These are phyloP conservation scores for Coptotermes formosanus DNA, from an alignment of 1,140 invertebrate genomes.

Conservation along the genomic window DNA sequence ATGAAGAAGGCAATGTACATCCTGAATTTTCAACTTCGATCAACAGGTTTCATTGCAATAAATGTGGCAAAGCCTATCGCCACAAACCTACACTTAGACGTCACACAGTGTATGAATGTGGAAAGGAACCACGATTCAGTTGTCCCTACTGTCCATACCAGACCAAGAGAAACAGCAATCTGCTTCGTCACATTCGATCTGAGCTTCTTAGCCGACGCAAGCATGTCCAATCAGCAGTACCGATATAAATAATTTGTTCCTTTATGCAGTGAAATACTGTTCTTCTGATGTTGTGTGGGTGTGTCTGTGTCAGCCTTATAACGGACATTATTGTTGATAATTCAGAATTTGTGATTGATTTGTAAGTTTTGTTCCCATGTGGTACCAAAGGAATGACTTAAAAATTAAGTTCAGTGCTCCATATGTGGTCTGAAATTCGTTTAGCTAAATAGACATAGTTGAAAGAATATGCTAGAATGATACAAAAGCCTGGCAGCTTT, in stretches of 20 bases:
- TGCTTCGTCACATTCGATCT: constrained; percentile 32
- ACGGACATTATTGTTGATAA: too few species aligned
- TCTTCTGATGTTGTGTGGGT: too few species aligned
- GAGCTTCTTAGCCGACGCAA: not conserved
- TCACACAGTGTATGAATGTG: constrained; percentile 52
- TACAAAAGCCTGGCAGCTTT: too few species aligned
- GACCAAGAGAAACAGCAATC: constrained; percentile 38
- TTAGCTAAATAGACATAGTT: too few species aligned
- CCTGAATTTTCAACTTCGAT: not conserved
- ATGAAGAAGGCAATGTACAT: not conserved
- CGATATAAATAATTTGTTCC: not conserved
- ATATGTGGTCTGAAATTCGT: too few species aligned
- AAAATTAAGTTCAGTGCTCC: too few species aligned
- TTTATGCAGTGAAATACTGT: too few species aligned
- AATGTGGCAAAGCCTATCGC: constrained; percentile 36
- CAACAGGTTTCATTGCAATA: constrained; percentile 27
- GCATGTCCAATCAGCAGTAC: not conserved
- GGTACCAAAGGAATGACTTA: too few species aligned
- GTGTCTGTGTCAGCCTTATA: too few species aligned
- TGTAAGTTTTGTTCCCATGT: too few species aligned
- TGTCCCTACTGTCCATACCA: constrained; percentile 52
- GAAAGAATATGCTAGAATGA: too few species aligned
- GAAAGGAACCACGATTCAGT: constrained; percentile 52
- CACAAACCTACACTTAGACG: constrained; percentile 37
- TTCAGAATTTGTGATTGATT: too few species aligned